These are phyloP conservation scores for Linhomoeus sp. DNA, from an alignment of 2,888 invertebrate genomes.

Conservation along the genomic window DNA sequence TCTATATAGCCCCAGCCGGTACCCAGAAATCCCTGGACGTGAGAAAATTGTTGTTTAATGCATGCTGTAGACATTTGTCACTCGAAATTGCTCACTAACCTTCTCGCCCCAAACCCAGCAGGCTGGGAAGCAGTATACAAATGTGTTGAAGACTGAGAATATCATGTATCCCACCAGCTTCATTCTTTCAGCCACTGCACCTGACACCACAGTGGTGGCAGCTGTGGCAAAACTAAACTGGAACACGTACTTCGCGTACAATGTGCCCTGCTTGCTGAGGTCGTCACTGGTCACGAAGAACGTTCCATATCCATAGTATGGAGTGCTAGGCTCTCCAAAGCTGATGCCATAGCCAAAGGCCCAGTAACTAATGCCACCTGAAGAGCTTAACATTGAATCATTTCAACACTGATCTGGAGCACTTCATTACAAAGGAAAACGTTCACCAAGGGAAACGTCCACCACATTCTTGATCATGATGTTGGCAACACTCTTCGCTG, in stretches of 20 bases:
- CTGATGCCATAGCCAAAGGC: neutral
- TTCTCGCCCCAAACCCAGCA: slow-evolving; percentile 16
- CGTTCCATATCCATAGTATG: neutral
- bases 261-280: neutral
- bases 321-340: neutral
- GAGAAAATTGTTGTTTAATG: too few species aligned
- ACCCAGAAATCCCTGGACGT: too few species aligned
- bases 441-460: slow-evolving; percentile 58
- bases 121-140: slow-evolving; percentile 13
- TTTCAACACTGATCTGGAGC: neutral
- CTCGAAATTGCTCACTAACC: too few species aligned
- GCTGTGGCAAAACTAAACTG: slow-evolving; percentile 18
- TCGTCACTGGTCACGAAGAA: neutral
- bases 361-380: slow-evolving; percentile 2
- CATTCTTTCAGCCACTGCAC: slow-evolving; percentile 24
- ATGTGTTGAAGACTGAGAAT: slow-evolving; percentile 15
- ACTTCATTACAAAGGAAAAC: too few species aligned
- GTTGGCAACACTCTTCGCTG: slow-evolving; percentile 62
- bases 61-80: too few species aligned
- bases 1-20: too few species aligned
- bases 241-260: slow-evolving; percentile 4
- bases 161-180: slow-evolving; percentile 21
- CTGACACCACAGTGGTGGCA: slow-evolving; percentile 25
- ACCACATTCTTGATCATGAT: slow-evolving; percentile 91
- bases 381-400: neutral